Evolutionary conservation across 1,140 invertebrate genomes (phyloP).

Genomic region (Sinonovacula constricta): DNA sequence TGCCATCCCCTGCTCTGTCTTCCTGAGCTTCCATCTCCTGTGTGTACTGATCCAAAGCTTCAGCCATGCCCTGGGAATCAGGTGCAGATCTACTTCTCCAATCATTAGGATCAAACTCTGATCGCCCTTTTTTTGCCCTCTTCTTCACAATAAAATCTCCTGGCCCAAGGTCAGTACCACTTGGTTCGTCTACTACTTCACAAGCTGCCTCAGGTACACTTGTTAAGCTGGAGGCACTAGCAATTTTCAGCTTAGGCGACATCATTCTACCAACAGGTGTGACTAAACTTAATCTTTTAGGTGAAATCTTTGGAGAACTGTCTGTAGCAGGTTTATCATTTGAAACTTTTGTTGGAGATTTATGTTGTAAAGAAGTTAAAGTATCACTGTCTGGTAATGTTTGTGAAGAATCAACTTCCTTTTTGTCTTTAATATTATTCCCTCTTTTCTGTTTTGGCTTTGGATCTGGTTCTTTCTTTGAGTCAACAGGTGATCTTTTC

Average conservation of each 20-base stretch:
- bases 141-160: slow-evolving; percentile 37
- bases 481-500: slow-evolving; percentile 21
- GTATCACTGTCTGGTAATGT: neutral
- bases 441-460: slow-evolving; percentile 18
- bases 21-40: slow-evolving; percentile 46
- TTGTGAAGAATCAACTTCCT: neutral
- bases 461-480: slow-evolving; percentile 6
- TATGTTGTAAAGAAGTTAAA: neutral
- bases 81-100: slow-evolving; percentile 38
- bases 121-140: slow-evolving; percentile 24
- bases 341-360: neutral
- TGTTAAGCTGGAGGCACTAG: slow-evolving; percentile 69
- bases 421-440: slow-evolving; percentile 15
- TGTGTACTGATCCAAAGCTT: slow-evolving; percentile 56
- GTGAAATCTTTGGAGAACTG: slow-evolving; percentile 11
- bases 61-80: slow-evolving; percentile 23
- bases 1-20: neutral
- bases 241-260: slow-evolving; percentile 42
- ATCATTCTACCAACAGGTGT: neutral
- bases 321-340: neutral
- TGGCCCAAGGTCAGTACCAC: slow-evolving; percentile 49
- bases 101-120: slow-evolving; percentile 24
- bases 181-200: slow-evolving; percentile 65
- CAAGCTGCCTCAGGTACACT: slow-evolving; percentile 75
- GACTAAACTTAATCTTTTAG: slow-evolving; percentile 2